A percentile compares a stretch with the other conserved stretches of the same genome.
phyloP scores from a whole-genome alignment of 2,888 invertebrate species.

The Xestia rhomboidea region DNA sequence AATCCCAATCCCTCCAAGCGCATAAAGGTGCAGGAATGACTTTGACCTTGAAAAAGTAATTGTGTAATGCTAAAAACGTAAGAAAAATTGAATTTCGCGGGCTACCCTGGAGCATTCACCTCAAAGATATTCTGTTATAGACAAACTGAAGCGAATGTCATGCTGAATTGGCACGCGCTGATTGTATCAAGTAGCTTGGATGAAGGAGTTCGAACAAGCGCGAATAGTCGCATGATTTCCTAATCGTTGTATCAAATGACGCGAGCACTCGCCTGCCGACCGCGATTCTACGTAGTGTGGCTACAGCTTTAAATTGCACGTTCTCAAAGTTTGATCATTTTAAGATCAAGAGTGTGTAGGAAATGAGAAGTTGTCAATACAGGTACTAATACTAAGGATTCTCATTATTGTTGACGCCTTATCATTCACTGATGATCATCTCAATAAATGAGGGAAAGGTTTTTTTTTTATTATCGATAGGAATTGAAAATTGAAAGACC shows the following conservation, averaged over 20 bases:
- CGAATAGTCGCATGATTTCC: not conserved
- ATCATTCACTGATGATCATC: not conserved
- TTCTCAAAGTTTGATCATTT: conserved; percentile 20
- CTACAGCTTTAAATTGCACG: conserved; percentile 1
- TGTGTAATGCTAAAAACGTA: too few relatives aligned
- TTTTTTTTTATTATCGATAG: not conserved
- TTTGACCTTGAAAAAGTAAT: too few relatives aligned
- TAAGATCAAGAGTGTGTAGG: conserved; percentile 19
- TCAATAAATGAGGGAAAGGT: not conserved
- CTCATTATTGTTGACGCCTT: not conserved
- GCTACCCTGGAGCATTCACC: too few relatives aligned
- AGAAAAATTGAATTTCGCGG: too few relatives aligned
- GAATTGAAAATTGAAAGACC: not conserved
- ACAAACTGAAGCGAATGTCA: not conserved
- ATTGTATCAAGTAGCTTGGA: not conserved
- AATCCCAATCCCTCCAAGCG: too few relatives aligned
- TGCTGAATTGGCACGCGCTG: not conserved
- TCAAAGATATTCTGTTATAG: not conserved
- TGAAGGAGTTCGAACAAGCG: not conserved
- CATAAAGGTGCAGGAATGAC: too few relatives aligned
- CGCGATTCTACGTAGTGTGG: not conserved
- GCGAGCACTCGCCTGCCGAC: not conserved
- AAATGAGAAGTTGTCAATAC: not conserved
- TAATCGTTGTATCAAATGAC: not conserved
- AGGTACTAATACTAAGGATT: conserved; percentile 10